Evolutionary conservation across 1,140 invertebrate genomes (phyloP), one percentile per base, ranked within the genome.

Genomic region (Luehdorfia chinensis): DNA sequence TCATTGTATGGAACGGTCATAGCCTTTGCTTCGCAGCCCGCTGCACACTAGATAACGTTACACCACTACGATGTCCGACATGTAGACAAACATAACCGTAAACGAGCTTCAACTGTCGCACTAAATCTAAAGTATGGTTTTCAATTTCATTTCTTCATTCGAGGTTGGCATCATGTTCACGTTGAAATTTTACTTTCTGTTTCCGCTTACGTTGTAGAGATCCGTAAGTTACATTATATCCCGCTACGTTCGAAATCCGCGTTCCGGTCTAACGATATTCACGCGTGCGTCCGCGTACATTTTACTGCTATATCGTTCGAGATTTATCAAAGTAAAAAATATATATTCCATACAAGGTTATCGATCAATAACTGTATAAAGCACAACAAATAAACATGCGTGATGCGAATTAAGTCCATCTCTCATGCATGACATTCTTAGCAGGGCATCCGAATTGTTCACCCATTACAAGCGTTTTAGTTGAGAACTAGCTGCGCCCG

Each of bases 291-390:
- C 25, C 39, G 23, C 39, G 39, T 43, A 43, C 25, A 16, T 28
- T 39, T 43, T 43, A 43, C 39, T 30, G 39, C 39, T 43, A 43
- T 18, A 13, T 16, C n/a, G 9, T 19, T 43, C 39, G 39, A 28
- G 39, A 43, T 43, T 43, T 43, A 43, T 43, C 13, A 8, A 11
- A 8, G 23, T 16, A 43, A 43, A 43, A 43, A 43, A 43, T 43
- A 16, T 28, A 16, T 8, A 15, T n/a, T 28, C 23, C 39, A 28
- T 39, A 39, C 23, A 28, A 28, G 39, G 39, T 43, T 43, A 11
- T 14, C 21, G 37, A 41, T 41, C 11, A 21, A 11, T 37, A 37
- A 21, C 16, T 21, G 34, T 37, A 37, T 9, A 19, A 21, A 11
- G 37, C 37, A 27, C 14, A 27, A 41, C 21, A 14, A 27, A 41